Percentiles rank a stretch among this genome's conserved stretches.
Evolutionary conservation across 2,888 invertebrate genomes (phyloP).

Genomic region (Eilema caniola): DNA sequence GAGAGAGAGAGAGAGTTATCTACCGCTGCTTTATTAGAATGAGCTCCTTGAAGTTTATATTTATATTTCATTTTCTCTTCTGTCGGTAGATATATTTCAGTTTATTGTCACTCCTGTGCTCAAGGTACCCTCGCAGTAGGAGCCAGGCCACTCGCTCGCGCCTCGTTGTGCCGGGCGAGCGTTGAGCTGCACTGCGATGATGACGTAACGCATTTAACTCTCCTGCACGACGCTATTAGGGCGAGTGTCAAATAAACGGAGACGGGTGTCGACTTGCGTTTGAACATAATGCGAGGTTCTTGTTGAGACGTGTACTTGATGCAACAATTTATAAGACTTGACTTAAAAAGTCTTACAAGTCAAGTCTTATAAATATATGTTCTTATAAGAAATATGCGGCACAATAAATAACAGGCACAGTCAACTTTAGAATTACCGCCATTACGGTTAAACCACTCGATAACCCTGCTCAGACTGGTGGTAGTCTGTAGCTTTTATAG

Average conservation of each 20-base stretch:
- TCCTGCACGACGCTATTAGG: slow-evolving; percentile 6
- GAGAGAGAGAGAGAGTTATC: too few species aligned
- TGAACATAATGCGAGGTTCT: neutral
- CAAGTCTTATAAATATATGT: too few species aligned
- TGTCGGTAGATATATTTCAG: neutral
- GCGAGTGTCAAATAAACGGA: slow-evolving; percentile 2
- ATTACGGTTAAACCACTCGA: neutral
- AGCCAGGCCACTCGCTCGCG: neutral
- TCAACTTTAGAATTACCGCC: neutral
- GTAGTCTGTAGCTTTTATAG: neutral
- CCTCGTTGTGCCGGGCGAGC: neutral
- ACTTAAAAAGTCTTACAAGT: too few species aligned
- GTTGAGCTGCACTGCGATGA: neutral
- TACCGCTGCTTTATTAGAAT: too few species aligned
- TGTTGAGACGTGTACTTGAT: neutral
- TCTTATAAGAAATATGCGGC: neutral
- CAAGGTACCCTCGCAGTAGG: neutral
- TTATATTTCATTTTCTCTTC: neutral
- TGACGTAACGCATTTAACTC: slow-evolving; percentile 9
- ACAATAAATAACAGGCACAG: neutral
- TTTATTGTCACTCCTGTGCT: neutral
- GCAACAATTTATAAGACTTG: neutral
- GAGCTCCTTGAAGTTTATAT: too few species aligned
- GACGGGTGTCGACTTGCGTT: slow-evolving; percentile 16
- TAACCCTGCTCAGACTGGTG: neutral